phyloP scores from a whole-genome alignment of 2,113 vertebrate genomes.

The Etheostoma cragini region DNA sequence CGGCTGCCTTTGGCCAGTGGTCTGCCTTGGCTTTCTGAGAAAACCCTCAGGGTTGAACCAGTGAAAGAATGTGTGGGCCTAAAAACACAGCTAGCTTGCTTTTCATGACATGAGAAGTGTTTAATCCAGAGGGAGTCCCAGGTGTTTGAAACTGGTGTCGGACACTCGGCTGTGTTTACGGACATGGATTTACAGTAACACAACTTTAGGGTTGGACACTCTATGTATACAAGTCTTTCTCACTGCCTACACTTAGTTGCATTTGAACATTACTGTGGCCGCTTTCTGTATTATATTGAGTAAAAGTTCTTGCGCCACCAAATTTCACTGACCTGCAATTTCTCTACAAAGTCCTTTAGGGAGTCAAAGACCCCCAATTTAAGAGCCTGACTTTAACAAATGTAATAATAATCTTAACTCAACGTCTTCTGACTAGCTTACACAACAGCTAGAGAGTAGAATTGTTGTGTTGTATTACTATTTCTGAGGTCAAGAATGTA shows the following conservation, averaged over 20 bases:
- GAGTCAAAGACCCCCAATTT: background rate
- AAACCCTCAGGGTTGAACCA: slow-evolving; percentile 22
- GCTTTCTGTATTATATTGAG: background rate
- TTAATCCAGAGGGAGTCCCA: slow-evolving; percentile 7
- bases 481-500: background rate
- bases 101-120: slow-evolving; percentile 12
- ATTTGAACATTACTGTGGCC: background rate
- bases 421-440: no score
- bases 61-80: slow-evolving; percentile 25
- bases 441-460: no score
- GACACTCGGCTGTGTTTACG: background rate
- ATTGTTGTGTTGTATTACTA: background rate
- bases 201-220: background rate
- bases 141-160: slow-evolving; percentile 5
- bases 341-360: background rate
- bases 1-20: slow-evolving; percentile 28
- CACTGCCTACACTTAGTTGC: background rate
- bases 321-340: background rate
- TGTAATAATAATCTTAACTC: background rate
- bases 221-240: background rate
- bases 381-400: background rate
- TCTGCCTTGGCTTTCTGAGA: slow-evolving; percentile 31
- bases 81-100: slow-evolving; percentile 18
- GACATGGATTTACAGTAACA: background rate
- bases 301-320: background rate